These are phyloP conservation scores for Coilia nasus DNA, from an alignment of 2,797 vertebrate genomes.

Conservation along the genomic window DNA sequence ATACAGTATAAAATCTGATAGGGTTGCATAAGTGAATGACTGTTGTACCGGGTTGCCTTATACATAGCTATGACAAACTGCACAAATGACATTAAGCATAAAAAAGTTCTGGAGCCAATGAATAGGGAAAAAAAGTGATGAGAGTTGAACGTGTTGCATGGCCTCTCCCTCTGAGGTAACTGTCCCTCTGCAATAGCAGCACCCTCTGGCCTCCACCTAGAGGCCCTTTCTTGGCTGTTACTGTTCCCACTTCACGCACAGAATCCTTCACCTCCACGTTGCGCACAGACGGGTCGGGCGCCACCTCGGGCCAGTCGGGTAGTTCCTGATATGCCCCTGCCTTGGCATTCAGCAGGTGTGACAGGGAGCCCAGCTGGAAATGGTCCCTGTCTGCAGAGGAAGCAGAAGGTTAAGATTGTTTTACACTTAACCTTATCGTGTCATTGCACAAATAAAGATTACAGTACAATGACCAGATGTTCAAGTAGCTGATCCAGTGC, in stretches of 20 bases:
- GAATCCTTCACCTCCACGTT: constrained; percentile 98
- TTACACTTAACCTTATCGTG: too few relatives aligned
- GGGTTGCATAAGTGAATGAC: not conserved
- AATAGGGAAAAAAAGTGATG: not conserved
- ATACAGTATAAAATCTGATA: not conserved
- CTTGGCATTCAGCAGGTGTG: constrained; percentile 95
- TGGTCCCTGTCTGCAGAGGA: constrained; percentile 89
- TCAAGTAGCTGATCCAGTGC: too few relatives aligned
- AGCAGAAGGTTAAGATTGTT: not conserved
- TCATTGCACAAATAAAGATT: too few relatives aligned
- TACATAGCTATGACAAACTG: not conserved
- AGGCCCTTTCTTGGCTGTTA: constrained; percentile 68
- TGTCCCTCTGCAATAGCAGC: constrained; percentile 65
- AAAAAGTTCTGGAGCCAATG: not conserved
- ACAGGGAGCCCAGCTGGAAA: constrained; percentile 96
- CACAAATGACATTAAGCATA: not conserved
- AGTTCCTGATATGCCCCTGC: constrained; percentile 97
- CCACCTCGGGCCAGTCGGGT: constrained; percentile 93
- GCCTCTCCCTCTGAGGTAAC: constrained; percentile 62
- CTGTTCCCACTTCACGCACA: constrained; percentile 85
- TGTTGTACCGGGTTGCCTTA: not conserved
- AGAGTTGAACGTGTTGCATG: not conserved
- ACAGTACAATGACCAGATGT: too few relatives aligned
- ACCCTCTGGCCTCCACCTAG: constrained; percentile 55
- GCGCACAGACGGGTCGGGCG: constrained; percentile 96